Evolutionary conservation across 2,888 invertebrate genomes (phyloP), one percentile per base, ranked within the genome.

Genomic region (Lagria hirta): DNA sequence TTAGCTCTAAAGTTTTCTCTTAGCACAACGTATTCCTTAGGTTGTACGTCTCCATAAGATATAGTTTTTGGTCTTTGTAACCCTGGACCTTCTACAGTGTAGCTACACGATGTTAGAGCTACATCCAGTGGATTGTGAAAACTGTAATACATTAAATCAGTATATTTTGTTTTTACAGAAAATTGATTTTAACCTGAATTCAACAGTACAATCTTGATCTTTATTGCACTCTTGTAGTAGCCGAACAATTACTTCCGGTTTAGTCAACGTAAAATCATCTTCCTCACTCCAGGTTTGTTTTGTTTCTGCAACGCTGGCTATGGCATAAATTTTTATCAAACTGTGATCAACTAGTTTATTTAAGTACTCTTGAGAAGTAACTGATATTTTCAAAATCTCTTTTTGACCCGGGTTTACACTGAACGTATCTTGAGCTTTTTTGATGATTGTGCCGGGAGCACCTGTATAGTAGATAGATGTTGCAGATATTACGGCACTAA

Each of bases 261-360:
- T 84, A 35, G 78, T 76, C 29, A 87, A 73, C 11, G 80, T 76
- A 70, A 85, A 84, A 61, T 86, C 84, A 53, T 85, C 85, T 61
- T 85, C 84, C 55, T 83, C 83, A 30, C 82, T 81, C 81, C 84
- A 86, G 1, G 82, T 79, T 65, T 87, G 87, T 26, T 79, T 78
- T 0, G 86, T 87, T 64, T 86, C 85, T 55, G 79, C 75, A 1
- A 86, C 85, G 49, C 78, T 80, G 2, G 83, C 82, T 71, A 83
- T 78, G n/a, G 83, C 82, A 55, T 83, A 83, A 44, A 86, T 80
- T 71, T 85, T 85, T 41, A 87, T 75, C 72, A 83, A 76, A 33
- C 80, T 75, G 57, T 85, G 83, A 60, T 86, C 86, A 0, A 82
- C 82, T 52, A 86, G 62, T 61, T 83, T 82, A 45, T 80, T 77